These are phyloP conservation scores for Stenichneumon culpator DNA, from an alignment of 2,888 invertebrate species.

Conservation along the genomic window DNA sequence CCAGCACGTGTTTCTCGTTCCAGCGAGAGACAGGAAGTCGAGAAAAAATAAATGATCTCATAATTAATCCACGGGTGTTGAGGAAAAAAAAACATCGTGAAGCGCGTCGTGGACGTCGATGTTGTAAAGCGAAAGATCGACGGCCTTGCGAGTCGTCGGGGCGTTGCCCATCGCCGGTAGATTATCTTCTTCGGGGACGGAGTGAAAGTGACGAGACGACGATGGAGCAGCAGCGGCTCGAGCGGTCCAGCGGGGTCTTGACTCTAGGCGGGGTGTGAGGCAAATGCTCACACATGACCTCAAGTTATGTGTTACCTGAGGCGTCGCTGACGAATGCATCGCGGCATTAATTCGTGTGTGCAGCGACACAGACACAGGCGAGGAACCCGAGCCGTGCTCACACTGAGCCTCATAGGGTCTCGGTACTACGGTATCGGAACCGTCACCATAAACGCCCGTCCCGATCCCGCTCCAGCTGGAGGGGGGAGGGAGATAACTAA, in stretches of 20 bases:
- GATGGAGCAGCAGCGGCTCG: slow-evolving; percentile 54
- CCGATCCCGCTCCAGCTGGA: slow-evolving; percentile 38
- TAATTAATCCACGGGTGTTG: slow-evolving; percentile 43
- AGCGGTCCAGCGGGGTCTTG: slow-evolving; percentile 55
- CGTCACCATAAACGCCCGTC: slow-evolving; percentile 51
- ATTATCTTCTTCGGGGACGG: slow-evolving; percentile 66
- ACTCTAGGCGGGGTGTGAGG: slow-evolving; percentile 34
- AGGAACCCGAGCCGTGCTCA: slow-evolving; percentile 31
- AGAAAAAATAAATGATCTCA: slow-evolving; percentile 48
- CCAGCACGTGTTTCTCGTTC: slow-evolving; percentile 38
- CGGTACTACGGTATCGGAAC: slow-evolving; percentile 53
- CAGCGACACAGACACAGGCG: not conserved
- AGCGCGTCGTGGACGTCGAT: slow-evolving; percentile 23
- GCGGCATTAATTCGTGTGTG: not conserved
- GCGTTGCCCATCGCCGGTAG: slow-evolving; percentile 66
- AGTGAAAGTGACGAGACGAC: slow-evolving; percentile 77
- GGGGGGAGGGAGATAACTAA: slow-evolving; percentile 36
- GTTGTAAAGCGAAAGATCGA: slow-evolving; percentile 47
- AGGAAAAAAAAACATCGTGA: slow-evolving; percentile 28
- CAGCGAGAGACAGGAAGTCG: slow-evolving; percentile 5
- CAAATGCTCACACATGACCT: slow-evolving; percentile 33
- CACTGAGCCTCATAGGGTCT: slow-evolving; percentile 57
- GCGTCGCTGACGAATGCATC: slow-evolving; percentile 2
- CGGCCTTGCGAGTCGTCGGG: slow-evolving; percentile 66
- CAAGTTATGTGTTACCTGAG: slow-evolving; percentile 45